Conservation (phyloP, 2,888 invertebrate species). For the Dicyrtoma fusca region DNA sequence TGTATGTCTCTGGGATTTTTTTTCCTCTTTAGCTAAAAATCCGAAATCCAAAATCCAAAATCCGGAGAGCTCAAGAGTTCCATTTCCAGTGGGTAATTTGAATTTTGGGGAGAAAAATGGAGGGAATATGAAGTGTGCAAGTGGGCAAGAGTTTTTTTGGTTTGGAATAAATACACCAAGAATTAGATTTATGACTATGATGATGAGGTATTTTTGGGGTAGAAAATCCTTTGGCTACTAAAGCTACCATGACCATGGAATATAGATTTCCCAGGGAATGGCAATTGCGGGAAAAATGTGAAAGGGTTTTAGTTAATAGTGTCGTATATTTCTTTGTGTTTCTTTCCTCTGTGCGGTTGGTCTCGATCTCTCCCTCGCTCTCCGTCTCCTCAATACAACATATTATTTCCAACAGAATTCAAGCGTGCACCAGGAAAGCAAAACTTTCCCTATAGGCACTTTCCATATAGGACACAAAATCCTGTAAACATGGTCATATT, state of each 20-base stretch:
- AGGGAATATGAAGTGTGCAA: slow-evolving; percentile 27
- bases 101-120: slow-evolving; percentile 37
- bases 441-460: slow-evolving; percentile 5
- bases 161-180: slow-evolving; percentile 29
- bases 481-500: not conserved
- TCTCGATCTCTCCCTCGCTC: slow-evolving; percentile 8
- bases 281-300: slow-evolving; percentile 47
- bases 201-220: slow-evolving; percentile 52
- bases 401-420: slow-evolving; percentile 12
- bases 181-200: slow-evolving; percentile 49
- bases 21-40: not conserved
- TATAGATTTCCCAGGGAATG: slow-evolving; percentile 37
- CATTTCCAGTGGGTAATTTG: slow-evolving; percentile 28
- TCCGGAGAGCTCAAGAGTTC: not conserved
- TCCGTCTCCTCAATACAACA: not conserved
- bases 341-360: slow-evolving; percentile 4
- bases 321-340: slow-evolving; percentile 47
- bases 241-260: slow-evolving; percentile 17
- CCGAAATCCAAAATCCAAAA: slow-evolving; percentile 5
- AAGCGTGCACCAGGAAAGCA: slow-evolving; percentile 5
- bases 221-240: slow-evolving; percentile 44
- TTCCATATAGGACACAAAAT: not conserved
- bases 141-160: not conserved
- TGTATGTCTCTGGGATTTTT: not conserved
- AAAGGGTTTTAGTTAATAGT: slow-evolving; percentile 55